These are phyloP conservation scores for Olivierus martensii DNA, from an alignment of 1,140 invertebrate genomes.

Conservation along the genomic window DNA sequence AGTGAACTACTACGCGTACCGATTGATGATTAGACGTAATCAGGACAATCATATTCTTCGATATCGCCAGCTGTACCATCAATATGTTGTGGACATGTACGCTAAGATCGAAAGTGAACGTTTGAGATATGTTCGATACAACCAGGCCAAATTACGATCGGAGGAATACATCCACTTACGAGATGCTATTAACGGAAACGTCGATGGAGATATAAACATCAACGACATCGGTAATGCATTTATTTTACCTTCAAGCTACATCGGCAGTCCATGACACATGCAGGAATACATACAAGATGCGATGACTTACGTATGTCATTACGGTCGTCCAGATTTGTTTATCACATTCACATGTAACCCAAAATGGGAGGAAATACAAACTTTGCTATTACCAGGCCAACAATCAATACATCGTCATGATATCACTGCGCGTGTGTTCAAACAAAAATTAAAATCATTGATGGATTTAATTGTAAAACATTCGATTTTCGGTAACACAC, in stretches of 20 bases:
- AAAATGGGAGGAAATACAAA: conserved; percentile 34
- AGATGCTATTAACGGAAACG: conserved; percentile 21
- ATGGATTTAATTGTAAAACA: not conserved
- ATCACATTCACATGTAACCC: conserved; percentile 37
- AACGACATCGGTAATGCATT: not conserved
- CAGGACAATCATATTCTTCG: conserved; percentile 19
- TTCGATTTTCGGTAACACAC: not conserved
- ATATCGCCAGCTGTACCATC: conserved; percentile 17
- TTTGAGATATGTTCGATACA: conserved; percentile 4
- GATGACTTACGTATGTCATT: conserved; percentile 25
- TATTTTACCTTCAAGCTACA: conserved; percentile 4
- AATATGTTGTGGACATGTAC: conserved; percentile 17
- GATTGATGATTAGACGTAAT: not conserved
- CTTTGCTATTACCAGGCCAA: conserved; percentile 23
- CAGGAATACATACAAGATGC: conserved; percentile 22
- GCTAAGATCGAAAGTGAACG: conserved; percentile 9
- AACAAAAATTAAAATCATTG: not conserved
- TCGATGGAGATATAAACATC: not conserved
- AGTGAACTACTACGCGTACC: conserved; percentile 2
- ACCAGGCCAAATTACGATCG: conserved; percentile 5
- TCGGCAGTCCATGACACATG: conserved; percentile 8
- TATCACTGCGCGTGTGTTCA: not conserved
- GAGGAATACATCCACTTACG: conserved; percentile 11
- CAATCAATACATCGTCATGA: conserved; percentile 1
- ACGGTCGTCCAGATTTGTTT: conserved; percentile 31